Evolutionary conservation across 2,888 invertebrate genomes (phyloP).

Genomic region (Cantharis rufa): DNA sequence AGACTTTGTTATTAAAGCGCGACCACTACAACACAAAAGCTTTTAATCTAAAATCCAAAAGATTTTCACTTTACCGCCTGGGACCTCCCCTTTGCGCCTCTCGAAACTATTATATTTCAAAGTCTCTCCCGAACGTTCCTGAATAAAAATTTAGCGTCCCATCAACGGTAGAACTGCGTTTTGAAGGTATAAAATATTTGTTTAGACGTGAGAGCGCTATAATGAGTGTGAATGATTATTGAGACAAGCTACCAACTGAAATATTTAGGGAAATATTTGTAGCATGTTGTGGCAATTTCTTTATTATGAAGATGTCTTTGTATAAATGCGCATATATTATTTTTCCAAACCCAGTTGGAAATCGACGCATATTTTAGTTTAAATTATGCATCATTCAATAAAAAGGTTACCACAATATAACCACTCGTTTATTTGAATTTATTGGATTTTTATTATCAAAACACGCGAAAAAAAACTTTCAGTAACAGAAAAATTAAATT

Average conservation of each 20-base stretch:
- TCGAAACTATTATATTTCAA: background rate
- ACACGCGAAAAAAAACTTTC: background rate
- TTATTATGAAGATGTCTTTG: constrained; percentile 30
- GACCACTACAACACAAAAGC: constrained; percentile 21
- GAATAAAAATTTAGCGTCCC: background rate
- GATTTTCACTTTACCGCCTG: fast-evolving
- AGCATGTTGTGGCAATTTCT: constrained; percentile 44
- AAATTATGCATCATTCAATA: constrained; percentile 8
- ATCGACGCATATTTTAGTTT: constrained; percentile 28
- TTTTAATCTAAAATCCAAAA: background rate
- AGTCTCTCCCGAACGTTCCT: background rate
- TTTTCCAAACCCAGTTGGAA: constrained; percentile 27
- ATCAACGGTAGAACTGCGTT: background rate
- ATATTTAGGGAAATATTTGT: constrained; percentile 47
- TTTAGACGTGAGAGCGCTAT: constrained; percentile 21
- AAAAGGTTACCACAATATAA: background rate
- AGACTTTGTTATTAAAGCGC: constrained; percentile 31
- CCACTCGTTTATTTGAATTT: background rate
- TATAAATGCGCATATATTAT: constrained; percentile 23
- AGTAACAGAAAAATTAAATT: background rate
- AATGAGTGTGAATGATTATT: constrained; percentile 30
- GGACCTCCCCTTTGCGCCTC: background rate
- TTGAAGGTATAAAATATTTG: background rate
- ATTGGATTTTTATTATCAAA: background rate
- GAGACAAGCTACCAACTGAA: constrained; percentile 41